Evolutionary conservation across 2,888 invertebrate species (phyloP).

Genomic region (Druceiella hillmani): DNA sequence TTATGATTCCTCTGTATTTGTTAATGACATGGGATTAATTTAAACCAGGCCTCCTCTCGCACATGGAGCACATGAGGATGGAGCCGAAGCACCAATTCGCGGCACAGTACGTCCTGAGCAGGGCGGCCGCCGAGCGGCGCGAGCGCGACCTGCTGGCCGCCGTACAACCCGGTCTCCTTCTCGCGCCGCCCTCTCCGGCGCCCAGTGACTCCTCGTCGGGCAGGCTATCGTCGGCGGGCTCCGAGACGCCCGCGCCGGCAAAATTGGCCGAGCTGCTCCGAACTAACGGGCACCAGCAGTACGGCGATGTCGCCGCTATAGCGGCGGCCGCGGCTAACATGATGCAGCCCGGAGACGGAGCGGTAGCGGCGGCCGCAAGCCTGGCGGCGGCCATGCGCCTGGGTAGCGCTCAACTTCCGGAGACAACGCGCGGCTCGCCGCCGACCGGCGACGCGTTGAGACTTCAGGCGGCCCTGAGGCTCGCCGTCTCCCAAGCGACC

Average conservation of each 20-base stretch:
- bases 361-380: slow-evolving; percentile 67
- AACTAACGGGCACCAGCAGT: slow-evolving; percentile 63
- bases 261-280: slow-evolving; percentile 56
- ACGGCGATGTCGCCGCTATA: slow-evolving; percentile 66
- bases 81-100: slow-evolving; percentile 95
- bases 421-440: slow-evolving; percentile 71
- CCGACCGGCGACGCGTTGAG: slow-evolving; percentile 70
- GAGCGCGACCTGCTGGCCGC: slow-evolving; percentile 75
- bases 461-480: slow-evolving; percentile 73
- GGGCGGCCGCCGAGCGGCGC: slow-evolving; percentile 86
- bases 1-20: no score
- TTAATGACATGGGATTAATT: no score
- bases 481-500: slow-evolving; percentile 72
- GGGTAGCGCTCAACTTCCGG: slow-evolving; percentile 43
- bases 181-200: slow-evolving; percentile 79
- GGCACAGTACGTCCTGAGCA: slow-evolving; percentile 85
- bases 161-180: slow-evolving; percentile 57
- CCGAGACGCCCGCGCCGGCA: slow-evolving; percentile 64
- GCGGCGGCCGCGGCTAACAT: slow-evolving; percentile 59
- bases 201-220: slow-evolving; percentile 86
- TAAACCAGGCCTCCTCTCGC: slow-evolving; percentile 76
- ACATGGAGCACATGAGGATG: slow-evolving; percentile 97
- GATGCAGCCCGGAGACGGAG: slow-evolving; percentile 57
- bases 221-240: slow-evolving; percentile 72
- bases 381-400: slow-evolving; percentile 73